Base-by-base conservation (phyloP, 2,797 vertebrate genomes). In the Molossus molossus region DNA sequence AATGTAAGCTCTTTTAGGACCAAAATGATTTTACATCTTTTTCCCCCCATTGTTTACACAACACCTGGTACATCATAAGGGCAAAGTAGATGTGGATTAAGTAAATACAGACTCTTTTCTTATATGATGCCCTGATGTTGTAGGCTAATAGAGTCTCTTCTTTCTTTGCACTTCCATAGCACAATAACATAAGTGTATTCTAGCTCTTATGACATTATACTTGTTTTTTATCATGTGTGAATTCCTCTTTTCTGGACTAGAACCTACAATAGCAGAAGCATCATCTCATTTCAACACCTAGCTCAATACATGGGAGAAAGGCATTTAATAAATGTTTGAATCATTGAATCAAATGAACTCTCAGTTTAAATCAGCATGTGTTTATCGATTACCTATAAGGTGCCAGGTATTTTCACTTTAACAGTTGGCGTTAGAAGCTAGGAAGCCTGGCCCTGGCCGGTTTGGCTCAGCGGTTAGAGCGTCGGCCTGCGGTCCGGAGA, bases 361-460 rank as follows among this genome's bases (percentile, higher is more conserved):
- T 83, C 50, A 17, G 8, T 90, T 83, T 69, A 85, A 83, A 92
- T 82, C 70, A 65, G 73, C 81, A 55, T 18, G 7, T 89, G 37
- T 55, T 96, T 93, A 94, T 85, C 80, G 75, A 92, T 94, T 85
- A 77, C 45, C n/a, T 87, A n/a, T n/a, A 25, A 73, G 84, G 27
- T 53, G 2, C 45, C 33, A 60, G 85, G 23, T 18, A 70, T 94
- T 87, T 75, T 81, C 29, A 70, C 6, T 70, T 1, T 65, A 57
- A 76, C 21, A n/a, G 13, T 13, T 73, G 50, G 50, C 9, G 40
- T 45, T 76, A 76, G 48, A 94, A 82, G 7, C 62, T 79, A 79
- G 85, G 69, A 70, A 17, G 14, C 50, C 45, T 75, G 50, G 45
- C 33, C 33, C 33, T 33, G 33, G 33, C 33, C 33, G 33, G 33